These are phyloP conservation scores for Philhelius pedissequus DNA, from an alignment of 2,888 invertebrate species.

Conservation along the genomic window DNA sequence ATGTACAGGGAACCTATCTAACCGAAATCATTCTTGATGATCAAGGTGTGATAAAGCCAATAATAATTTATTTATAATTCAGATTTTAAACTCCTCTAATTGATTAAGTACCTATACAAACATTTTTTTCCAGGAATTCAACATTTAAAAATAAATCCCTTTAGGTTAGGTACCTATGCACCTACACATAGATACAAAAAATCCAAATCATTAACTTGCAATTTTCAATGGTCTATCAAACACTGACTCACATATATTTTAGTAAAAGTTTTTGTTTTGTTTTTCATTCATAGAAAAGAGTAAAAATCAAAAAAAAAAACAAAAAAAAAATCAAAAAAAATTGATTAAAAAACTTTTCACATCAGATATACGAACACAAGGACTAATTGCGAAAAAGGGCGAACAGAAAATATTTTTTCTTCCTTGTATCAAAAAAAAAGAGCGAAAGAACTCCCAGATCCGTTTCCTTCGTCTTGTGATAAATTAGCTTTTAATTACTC, in stretches of 20 bases:
- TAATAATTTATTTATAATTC: background rate
- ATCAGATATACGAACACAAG: conserved; percentile 62
- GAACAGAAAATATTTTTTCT: conserved; percentile 25
- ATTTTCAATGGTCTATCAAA: conserved; percentile 22
- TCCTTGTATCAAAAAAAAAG: conserved; percentile 10
- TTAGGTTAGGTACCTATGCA: too few relatives aligned
- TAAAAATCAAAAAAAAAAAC: conserved; percentile 7
- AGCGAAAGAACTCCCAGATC: conserved; percentile 47
- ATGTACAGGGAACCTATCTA: too few relatives aligned
- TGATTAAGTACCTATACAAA: background rate
- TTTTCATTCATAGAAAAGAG: background rate
- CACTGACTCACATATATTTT: conserved; percentile 1
- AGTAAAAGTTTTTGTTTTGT: conserved; percentile 12
- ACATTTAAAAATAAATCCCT: too few relatives aligned
- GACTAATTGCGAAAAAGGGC: conserved; percentile 57
- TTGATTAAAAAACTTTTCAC: conserved; percentile 66
- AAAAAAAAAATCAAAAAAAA: conserved; percentile 15
- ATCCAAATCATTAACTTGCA: conserved; percentile 50
- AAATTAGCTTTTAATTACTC: conserved; percentile 67
- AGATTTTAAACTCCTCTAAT: background rate
- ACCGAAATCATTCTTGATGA: too few relatives aligned
- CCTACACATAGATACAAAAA: too few relatives aligned
- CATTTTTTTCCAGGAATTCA: background rate
- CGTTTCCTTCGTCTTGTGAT: conserved; percentile 66
- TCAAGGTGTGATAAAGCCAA: background rate